Percentiles rank a stretch among this genome's conserved stretches.
These are phyloP conservation scores for Sylvilagus bachmani DNA, from an alignment of 2,113 vertebrate species.

Conservation along the genomic window DNA sequence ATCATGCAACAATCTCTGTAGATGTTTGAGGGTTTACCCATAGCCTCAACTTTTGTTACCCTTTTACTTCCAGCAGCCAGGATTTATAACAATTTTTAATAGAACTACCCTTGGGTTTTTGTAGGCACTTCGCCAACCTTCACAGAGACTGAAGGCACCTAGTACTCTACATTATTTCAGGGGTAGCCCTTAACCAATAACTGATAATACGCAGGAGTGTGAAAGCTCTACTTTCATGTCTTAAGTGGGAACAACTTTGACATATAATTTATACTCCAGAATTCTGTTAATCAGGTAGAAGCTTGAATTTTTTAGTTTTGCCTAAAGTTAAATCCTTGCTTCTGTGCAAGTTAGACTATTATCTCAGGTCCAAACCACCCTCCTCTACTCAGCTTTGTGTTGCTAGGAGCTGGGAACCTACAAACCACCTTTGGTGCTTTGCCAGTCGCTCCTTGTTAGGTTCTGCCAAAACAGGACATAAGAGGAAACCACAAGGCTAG, in stretches of 20 bases:
- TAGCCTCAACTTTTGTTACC: not conserved
- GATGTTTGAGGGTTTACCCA: not conserved
- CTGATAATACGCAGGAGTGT: not conserved
- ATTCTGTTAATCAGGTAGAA: not conserved
- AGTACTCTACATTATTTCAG: not conserved
- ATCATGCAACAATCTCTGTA: no score
- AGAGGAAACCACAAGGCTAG: not conserved
- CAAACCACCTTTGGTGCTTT: not conserved
- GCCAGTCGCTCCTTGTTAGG: not conserved
- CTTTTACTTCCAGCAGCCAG: not conserved
- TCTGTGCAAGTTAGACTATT: not conserved
- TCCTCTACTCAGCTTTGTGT: constrained; percentile 21
- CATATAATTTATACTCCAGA: not conserved
- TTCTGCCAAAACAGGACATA: not conserved
- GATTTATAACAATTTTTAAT: not conserved
- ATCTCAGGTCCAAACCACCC: not conserved
- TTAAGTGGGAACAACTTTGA: not conserved
- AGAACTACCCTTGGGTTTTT: not conserved
- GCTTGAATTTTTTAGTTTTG: not conserved
- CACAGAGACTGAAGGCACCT: not conserved
- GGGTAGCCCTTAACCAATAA: not conserved
- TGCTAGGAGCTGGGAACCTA: not conserved
- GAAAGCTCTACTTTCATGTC: not conserved
- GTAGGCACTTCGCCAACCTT: not conserved
- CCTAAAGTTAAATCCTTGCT: not conserved